phyloP scores from a whole-genome alignment of 2,797 vertebrate species.

The Decapterus maruadsi region DNA sequence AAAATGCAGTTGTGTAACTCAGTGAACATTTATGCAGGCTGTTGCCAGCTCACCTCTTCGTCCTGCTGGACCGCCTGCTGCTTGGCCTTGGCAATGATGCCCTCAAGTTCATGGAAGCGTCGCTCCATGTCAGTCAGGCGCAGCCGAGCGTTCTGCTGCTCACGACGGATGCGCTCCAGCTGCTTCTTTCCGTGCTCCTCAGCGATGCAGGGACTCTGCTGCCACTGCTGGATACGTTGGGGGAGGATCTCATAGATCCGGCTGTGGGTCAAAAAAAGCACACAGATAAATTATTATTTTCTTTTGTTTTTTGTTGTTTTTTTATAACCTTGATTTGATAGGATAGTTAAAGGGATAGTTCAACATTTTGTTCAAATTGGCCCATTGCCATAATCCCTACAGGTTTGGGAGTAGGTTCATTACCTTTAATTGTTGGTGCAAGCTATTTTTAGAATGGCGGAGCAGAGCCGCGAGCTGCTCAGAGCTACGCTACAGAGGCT shows the following conservation, averaged over 20 bases:
- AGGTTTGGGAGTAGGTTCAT: too few species aligned
- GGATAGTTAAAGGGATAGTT: too few species aligned
- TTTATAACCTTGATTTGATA: too few species aligned
- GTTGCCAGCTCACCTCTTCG: constrained; percentile 88
- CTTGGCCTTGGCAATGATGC: constrained; percentile 93
- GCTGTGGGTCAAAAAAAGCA: constrained; percentile 66
- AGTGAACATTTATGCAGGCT: not conserved
- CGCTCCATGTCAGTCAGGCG: constrained; percentile 96
- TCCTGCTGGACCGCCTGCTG: constrained; percentile 94
- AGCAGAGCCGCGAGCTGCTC: too few species aligned
- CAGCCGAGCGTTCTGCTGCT: constrained; percentile 93
- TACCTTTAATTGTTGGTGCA: too few species aligned
- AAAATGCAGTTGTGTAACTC: not conserved
- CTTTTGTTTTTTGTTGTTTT: too few species aligned
- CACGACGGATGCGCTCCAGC: constrained; percentile 92
- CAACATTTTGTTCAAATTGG: too few species aligned
- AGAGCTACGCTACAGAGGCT: too few species aligned
- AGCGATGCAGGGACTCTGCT: constrained; percentile 96
- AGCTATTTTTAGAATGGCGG: too few species aligned
- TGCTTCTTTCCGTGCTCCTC: constrained; percentile 97
- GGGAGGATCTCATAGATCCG: constrained; percentile 96
- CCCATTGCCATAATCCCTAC: too few species aligned
- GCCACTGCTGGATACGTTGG: constrained; percentile 97
- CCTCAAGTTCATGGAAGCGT: constrained; percentile 95
- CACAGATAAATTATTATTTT: not conserved